Percentiles rank a stretch among this genome's conserved stretches.
phyloP scores from a whole-genome alignment of 2,888 invertebrate genomes.

The Nomada fabriciana region DNA sequence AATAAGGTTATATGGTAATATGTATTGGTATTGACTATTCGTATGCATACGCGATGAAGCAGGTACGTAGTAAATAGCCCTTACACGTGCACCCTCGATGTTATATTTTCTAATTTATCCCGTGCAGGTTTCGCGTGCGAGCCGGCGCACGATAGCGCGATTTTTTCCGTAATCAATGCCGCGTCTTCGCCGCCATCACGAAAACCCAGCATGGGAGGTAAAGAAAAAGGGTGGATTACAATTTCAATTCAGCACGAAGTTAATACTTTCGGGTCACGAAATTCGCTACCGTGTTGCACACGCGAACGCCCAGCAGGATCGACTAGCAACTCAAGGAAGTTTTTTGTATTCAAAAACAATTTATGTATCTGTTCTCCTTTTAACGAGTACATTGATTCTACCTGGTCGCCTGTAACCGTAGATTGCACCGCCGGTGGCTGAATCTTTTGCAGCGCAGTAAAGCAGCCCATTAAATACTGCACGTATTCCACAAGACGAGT shows the following conservation, averaged over 20 bases:
- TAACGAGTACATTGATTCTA: background rate
- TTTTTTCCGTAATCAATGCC: slow-evolving; percentile 19
- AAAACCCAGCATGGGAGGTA: background rate
- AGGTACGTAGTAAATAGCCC: background rate
- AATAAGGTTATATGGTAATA: no score
- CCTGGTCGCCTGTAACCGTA: background rate
- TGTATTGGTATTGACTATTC: no score
- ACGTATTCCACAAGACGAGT: no score
- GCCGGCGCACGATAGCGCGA: background rate
- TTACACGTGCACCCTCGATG: background rate
- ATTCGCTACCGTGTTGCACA: slow-evolving; percentile 43
- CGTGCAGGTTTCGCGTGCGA: background rate
- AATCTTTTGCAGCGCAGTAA: slow-evolving; percentile 27
- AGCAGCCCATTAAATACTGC: slow-evolving; percentile 31
- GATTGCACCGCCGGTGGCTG: background rate
- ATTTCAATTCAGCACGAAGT: slow-evolving; percentile 48
- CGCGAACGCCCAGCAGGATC: slow-evolving; percentile 37
- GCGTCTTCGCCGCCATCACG: background rate
- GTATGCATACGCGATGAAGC: no score
- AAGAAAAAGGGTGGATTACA: slow-evolving; percentile 16
- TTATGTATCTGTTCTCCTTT: background rate
- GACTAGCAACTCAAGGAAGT: background rate
- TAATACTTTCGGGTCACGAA: slow-evolving; percentile 54
- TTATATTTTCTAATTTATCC: background rate
- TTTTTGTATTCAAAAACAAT: background rate